Percentiles rank a stretch among this genome's conserved stretches.
phyloP scores from a whole-genome alignment of 2,113 vertebrate species.

The Apus apus region DNA sequence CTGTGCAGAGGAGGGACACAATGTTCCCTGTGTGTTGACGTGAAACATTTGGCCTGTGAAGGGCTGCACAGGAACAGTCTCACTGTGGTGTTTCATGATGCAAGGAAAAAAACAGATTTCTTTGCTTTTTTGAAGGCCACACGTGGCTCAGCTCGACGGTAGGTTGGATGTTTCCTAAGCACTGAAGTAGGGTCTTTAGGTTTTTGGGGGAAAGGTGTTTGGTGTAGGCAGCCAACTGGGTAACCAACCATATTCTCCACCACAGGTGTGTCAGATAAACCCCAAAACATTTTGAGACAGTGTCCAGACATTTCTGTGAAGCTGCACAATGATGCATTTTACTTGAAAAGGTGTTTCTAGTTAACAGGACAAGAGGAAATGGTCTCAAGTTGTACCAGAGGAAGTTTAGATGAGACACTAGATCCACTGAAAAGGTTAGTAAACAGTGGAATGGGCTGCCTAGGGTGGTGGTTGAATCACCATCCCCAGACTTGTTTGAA shows the following conservation, averaged over 20 bases:
- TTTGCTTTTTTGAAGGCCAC: not conserved
- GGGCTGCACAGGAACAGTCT: not conserved
- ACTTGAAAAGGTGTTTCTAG: not conserved
- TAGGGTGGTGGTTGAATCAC: no score
- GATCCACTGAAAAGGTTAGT: no score
- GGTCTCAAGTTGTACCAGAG: no score
- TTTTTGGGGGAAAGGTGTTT: not conserved
- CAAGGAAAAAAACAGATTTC: not conserved
- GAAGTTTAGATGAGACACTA: no score
- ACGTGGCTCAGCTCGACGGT: not conserved
- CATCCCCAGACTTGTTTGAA: no score
- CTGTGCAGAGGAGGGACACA: slow-evolving; percentile 33
- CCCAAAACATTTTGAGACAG: not conserved
- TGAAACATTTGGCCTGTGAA: slow-evolving; percentile 55
- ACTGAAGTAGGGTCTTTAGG: not conserved
- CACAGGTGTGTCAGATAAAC: rapidly evolving
- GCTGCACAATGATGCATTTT: not conserved
- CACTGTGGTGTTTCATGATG: not conserved
- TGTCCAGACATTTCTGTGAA: not conserved
- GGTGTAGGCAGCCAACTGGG: not conserved
- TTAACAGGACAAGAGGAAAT: not conserved
- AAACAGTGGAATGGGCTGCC: no score
- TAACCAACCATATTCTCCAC: not conserved
- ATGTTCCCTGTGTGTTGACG: slow-evolving; percentile 51
- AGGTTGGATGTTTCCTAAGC: not conserved